Percentiles rank a stretch among this genome's conserved stretches.
phyloP scores from a whole-genome alignment of 2,113 vertebrate species.

The Benitochromis conjunctus region DNA sequence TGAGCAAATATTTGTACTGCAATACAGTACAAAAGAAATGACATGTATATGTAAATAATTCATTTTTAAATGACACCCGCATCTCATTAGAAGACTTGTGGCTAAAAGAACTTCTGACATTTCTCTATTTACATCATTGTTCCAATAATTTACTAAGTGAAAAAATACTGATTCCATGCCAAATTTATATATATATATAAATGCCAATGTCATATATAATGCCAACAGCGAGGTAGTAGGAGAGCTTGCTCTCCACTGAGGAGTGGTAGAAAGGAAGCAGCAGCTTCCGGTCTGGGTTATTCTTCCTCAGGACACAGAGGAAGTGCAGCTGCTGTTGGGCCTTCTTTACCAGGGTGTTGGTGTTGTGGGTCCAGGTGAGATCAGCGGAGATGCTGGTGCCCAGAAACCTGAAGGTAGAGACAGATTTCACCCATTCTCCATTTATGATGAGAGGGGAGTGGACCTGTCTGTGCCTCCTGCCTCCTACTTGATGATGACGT shows the following conservation, averaged over 20 bases:
- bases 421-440: neutral
- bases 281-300: neutral
- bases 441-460: neutral
- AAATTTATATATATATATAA: accelerated
- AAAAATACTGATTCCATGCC: neutral
- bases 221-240: neutral
- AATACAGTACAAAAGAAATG: neutral
- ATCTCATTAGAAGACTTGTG: neutral
- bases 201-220: no score
- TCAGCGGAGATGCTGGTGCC: neutral
- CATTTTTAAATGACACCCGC: neutral
- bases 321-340: accelerated
- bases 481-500: neutral
- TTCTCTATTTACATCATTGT: neutral
- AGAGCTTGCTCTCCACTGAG: neutral
- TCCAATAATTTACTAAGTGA: neutral
- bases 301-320: no score
- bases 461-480: neutral
- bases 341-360: accelerated
- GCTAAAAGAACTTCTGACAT: neutral
- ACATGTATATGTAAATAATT: neutral
- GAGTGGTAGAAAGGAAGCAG: neutral
- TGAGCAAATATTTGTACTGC: neutral
- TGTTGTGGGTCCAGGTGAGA: neutral
- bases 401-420: neutral